A percentile compares a stretch with the other conserved stretches of the same genome.
Evolutionary conservation across 2,888 invertebrate genomes (phyloP).

Genomic region (Yponomeuta evonymella): DNA sequence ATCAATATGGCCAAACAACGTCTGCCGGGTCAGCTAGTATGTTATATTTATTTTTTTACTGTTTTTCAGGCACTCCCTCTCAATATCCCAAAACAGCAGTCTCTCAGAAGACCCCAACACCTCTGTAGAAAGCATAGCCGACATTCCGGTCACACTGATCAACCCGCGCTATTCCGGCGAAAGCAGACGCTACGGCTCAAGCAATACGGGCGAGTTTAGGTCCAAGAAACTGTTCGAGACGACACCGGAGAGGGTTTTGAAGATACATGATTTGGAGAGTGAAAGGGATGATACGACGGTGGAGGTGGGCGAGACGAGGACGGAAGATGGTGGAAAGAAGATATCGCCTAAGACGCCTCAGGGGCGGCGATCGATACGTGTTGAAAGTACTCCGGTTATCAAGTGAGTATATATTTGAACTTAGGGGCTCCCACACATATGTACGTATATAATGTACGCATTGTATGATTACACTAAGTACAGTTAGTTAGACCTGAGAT

Average conservation of each 20-base stretch:
- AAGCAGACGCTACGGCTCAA: background rate
- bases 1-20: too few relatives aligned
- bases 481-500: too few relatives aligned
- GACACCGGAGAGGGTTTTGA: background rate
- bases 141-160: constrained; percentile 58
- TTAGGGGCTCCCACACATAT: background rate
- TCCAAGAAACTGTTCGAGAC: background rate
- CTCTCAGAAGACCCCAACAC: constrained; percentile 63
- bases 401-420: constrained; percentile 34
- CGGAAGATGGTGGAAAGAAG: constrained; percentile 21
- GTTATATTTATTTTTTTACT: background rate
- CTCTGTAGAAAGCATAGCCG: constrained; percentile 64
- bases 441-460: too few relatives aligned
- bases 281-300: constrained; percentile 22
- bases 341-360: constrained; percentile 43
- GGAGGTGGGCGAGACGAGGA: constrained; percentile 17
- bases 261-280: background rate
- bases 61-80: constrained; percentile 48
- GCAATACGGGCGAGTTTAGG: background rate
- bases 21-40: too few relatives aligned
- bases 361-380: constrained; percentile 37
- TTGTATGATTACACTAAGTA: too few relatives aligned
- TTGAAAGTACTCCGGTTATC: constrained; percentile 41
- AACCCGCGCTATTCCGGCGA: constrained; percentile 54
- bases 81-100: constrained; percentile 63